These are phyloP conservation scores for Hyaena hyaena DNA, from an alignment of 2,113 vertebrate genomes.

Conservation along the genomic window DNA sequence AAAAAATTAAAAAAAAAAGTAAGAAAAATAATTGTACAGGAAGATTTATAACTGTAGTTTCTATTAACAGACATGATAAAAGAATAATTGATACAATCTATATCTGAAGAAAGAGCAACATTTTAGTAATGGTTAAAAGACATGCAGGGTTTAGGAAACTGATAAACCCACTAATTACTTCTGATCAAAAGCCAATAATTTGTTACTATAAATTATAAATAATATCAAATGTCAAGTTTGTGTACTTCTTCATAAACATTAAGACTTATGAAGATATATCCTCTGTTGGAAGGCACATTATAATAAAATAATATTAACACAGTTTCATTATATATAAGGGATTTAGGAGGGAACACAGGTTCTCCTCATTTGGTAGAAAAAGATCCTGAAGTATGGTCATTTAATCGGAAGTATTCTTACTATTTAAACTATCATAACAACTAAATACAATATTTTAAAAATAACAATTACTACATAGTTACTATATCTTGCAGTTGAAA, in stretches of 20 bases:
- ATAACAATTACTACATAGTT: not conserved
- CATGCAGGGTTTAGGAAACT: not conserved
- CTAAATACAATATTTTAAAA: not conserved
- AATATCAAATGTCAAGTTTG: not conserved
- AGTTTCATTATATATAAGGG: not conserved
- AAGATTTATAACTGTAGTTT: not conserved
- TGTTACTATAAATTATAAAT: not conserved
- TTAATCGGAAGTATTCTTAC: not conserved
- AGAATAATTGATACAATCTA: not conserved
- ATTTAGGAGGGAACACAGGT: not conserved
- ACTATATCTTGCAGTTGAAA: not conserved
- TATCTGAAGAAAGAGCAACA: constrained; percentile 34
- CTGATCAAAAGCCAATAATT: not conserved
- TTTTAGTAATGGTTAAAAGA: not conserved
- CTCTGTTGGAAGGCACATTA: not conserved
- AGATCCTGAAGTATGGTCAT: not conserved
- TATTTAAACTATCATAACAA: not conserved
- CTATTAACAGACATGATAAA: not conserved
- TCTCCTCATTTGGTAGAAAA: not conserved
- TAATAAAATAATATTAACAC: constrained; percentile 6
- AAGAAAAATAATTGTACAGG: not conserved
- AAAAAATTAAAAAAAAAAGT: not conserved
- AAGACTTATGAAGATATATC: not conserved
- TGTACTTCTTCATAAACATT: not conserved
- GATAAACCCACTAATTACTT: not conserved